These are phyloP conservation scores for Dicrostonyx torquatus DNA, from an alignment of 2,797 vertebrate species.

Conservation along the genomic window DNA sequence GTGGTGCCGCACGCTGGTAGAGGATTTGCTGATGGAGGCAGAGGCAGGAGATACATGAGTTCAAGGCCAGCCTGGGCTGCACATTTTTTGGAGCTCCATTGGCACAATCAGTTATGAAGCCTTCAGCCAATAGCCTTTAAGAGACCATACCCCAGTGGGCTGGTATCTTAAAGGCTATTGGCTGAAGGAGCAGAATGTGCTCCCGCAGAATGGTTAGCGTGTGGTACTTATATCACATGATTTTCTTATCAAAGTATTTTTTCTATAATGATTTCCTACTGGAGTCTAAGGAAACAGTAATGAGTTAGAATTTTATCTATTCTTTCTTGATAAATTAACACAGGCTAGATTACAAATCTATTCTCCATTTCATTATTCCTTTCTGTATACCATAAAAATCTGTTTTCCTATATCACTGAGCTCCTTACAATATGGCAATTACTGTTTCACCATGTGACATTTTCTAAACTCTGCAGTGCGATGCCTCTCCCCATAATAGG, in stretches of 20 bases:
- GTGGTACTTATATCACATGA: not conserved
- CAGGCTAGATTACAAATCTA: not conserved
- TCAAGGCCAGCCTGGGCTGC: not conserved
- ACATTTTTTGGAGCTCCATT: too few relatives aligned
- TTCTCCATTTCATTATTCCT: not conserved
- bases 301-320: not conserved
- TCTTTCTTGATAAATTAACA: not conserved
- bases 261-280: not conserved
- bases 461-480: not conserved
- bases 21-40: too few relatives aligned
- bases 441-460: not conserved
- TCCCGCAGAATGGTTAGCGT: too few relatives aligned
- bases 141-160: too few relatives aligned
- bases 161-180: too few relatives aligned
- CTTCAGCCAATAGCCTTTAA: too few relatives aligned
- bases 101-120: too few relatives aligned
- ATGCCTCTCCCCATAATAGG: not conserved
- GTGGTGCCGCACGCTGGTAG: accelerated
- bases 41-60: too few relatives aligned
- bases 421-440: not conserved
- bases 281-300: not conserved
- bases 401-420: not conserved
- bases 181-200: too few relatives aligned
- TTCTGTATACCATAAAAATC: not conserved
- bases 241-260: not conserved